phyloP scores from a whole-genome alignment of 1,140 invertebrate species.

The Philopotamus ludificatus region DNA sequence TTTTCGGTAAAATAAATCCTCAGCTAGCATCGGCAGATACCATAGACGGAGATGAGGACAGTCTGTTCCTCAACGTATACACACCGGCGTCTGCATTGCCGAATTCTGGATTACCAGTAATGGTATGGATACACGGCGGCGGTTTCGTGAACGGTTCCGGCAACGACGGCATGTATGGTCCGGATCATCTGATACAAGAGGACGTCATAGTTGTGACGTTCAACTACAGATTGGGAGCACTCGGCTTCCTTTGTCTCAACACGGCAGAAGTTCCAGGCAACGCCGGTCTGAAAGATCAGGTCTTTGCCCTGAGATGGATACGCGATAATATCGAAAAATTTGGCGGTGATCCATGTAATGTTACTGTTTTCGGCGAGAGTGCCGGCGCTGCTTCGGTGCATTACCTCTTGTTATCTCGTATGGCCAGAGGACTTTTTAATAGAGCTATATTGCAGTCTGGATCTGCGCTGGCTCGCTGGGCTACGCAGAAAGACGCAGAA shows the following conservation, averaged over 20 bases:
- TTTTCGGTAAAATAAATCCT: background rate
- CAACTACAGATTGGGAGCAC: constrained; percentile 67
- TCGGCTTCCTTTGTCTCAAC: constrained; percentile 62
- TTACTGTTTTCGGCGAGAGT: constrained; percentile 1
- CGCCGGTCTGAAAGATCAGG: constrained; percentile 59
- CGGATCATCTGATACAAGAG: constrained; percentile 64
- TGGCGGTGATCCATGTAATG: constrained; percentile 9
- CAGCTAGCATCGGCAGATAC: background rate
- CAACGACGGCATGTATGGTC: constrained; percentile 59
- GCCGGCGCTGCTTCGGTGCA: constrained; percentile 48
- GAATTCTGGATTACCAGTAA: constrained; percentile 61
- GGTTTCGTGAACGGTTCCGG: constrained; percentile 63
- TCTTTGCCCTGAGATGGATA: constrained; percentile 9
- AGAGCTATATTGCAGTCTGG: constrained; percentile 63
- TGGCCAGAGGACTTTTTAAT: constrained; percentile 57
- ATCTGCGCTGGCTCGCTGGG: background rate
- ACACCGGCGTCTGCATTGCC: constrained; percentile 43
- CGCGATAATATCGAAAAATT: constrained; percentile 10
- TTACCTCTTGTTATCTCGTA: constrained; percentile 44
- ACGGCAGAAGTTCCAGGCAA: constrained; percentile 62
- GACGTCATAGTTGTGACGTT: constrained; percentile 68
- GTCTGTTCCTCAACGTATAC: constrained; percentile 13
- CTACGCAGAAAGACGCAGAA: background rate
- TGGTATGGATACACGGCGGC: constrained; percentile 64
- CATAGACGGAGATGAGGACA: constrained; percentile 1